Evolutionary conservation across 2,113 vertebrate genomes (phyloP).

Genomic region (Sebastes schlegelii): DNA sequence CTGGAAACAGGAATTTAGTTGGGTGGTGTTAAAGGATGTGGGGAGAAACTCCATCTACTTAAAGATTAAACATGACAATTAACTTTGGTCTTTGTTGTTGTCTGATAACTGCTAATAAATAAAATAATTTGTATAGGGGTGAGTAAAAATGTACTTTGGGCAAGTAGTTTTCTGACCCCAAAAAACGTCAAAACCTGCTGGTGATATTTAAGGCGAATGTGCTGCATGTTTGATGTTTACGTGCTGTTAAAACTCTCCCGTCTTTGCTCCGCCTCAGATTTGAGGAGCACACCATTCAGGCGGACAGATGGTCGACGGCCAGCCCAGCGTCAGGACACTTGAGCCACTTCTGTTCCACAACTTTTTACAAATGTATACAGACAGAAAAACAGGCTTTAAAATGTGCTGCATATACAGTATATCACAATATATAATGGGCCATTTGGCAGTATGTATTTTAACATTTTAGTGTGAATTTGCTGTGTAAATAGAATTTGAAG

Average conservation of each 20-base stretch:
- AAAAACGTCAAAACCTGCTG: too few relatives aligned
- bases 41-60: too few relatives aligned
- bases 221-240: neutral
- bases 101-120: too few relatives aligned
- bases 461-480: slow-evolving; percentile 25
- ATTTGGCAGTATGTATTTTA: slow-evolving; percentile 25
- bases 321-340: slow-evolving; percentile 84
- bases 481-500: slow-evolving; percentile 68
- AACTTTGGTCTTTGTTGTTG: too few relatives aligned
- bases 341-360: slow-evolving; percentile 72
- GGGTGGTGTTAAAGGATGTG: too few relatives aligned
- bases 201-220: neutral
- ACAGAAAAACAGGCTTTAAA: slow-evolving; percentile 1
- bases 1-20: too few relatives aligned
- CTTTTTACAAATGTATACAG: slow-evolving; percentile 15
- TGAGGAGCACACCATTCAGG: slow-evolving; percentile 93
- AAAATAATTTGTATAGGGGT: too few relatives aligned
- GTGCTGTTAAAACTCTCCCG: neutral
- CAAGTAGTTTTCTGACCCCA: too few relatives aligned
- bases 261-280: slow-evolving; percentile 80
- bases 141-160: too few relatives aligned
- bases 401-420: slow-evolving; percentile 56
- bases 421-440: slow-evolving; percentile 2
- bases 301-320: slow-evolving; percentile 86
- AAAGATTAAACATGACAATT: too few relatives aligned